Base-by-base conservation (phyloP, 2,888 invertebrate genomes). In the Xanthia togata region DNA sequence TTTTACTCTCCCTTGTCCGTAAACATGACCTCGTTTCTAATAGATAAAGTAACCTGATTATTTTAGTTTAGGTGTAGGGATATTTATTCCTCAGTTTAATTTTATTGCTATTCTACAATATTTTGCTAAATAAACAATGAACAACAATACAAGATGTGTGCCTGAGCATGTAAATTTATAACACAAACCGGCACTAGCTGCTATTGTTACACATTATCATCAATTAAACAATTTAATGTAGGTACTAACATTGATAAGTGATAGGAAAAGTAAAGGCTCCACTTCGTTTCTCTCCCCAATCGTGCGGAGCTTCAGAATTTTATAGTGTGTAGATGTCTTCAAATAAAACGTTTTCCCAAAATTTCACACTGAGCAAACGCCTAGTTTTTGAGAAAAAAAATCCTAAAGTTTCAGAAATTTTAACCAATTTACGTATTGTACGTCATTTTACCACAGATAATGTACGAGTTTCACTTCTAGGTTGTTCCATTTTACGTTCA, bases 1-100 rank as follows among this genome's bases (percentile, higher is more conserved):
- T 59, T 44, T 68, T 47, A 17, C 26, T 47, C 69, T 59, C 14
- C 5, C 38, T 9, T 11, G 26, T 26, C 5, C 4, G 44, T 70
- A 70, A 64, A 79, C 41, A 71, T 79, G 79, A 82, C 82, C 82
- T 82, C 47, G 62, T 70, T 83, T 53, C 8, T 1, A 50, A 5
- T 26, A n/a, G 8, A 9, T 14, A 20, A 35, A 60, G 17, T 79
- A 65, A 65, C 68, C 59, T 53, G 59, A 41, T 68, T 77, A 44
- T 35, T 69, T 23, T 44, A 35, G 17, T 69, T 23, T 44, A 35
- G 17, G 6, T 59, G 20, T 31, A 26, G 4, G 6, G 17, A 9
- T 17, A 14, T 47, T 35, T 44, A 53, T 31, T 57, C 4, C 14
- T 75, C 17, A 35, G n/a, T 44, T 23, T 31, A 31, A 62, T 68